A percentile compares a stretch with the other conserved stretches of the same genome.
These are phyloP conservation scores for Drosophila pandora DNA, from an alignment of 1,140 invertebrate species.

Conservation along the genomic window DNA sequence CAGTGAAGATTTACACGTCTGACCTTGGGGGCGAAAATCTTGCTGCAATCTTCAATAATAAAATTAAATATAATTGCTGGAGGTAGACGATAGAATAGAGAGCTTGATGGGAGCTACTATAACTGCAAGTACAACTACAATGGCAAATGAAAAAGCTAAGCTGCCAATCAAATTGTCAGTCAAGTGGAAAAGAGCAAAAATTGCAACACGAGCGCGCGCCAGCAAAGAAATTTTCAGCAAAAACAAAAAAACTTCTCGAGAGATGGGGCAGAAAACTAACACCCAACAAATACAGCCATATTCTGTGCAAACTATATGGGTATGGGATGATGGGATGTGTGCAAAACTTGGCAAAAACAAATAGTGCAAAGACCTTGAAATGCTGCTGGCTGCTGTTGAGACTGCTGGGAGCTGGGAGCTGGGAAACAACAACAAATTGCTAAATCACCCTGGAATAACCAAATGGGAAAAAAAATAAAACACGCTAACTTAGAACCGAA, in stretches of 20 bases:
- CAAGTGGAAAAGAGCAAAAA: slow-evolving; percentile 81
- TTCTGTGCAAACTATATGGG: neutral
- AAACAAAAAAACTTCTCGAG: slow-evolving; percentile 58
- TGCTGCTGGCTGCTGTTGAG: slow-evolving; percentile 49
- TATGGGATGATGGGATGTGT: slow-evolving; percentile 43
- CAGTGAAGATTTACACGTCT: slow-evolving; percentile 77
- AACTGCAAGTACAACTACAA: slow-evolving; percentile 34
- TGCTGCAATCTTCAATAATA: slow-evolving; percentile 81
- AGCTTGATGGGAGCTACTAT: slow-evolving; percentile 25
- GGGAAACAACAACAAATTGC: slow-evolving; percentile 62
- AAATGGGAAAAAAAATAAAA: slow-evolving; percentile 25
- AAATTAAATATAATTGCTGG: slow-evolving; percentile 80
- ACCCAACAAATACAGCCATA: slow-evolving; percentile 34
- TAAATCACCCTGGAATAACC: slow-evolving; percentile 75
- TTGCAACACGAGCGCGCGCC: slow-evolving; percentile 59
- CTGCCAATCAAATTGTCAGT: slow-evolving; percentile 82
- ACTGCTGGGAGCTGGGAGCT: slow-evolving; percentile 13
- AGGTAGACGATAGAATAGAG: slow-evolving; percentile 61
- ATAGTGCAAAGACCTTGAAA: slow-evolving; percentile 78
- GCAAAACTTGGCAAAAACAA: slow-evolving; percentile 78
- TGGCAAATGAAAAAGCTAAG: slow-evolving; percentile 61
- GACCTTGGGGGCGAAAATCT: slow-evolving; percentile 79
- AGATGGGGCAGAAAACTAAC: slow-evolving; percentile 75
- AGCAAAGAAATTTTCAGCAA: slow-evolving; percentile 71
- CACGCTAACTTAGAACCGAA: slow-evolving; percentile 78